Evolutionary conservation across 2,797 vertebrate genomes (phyloP).

Genomic region (Trichosurus vulpecula): DNA sequence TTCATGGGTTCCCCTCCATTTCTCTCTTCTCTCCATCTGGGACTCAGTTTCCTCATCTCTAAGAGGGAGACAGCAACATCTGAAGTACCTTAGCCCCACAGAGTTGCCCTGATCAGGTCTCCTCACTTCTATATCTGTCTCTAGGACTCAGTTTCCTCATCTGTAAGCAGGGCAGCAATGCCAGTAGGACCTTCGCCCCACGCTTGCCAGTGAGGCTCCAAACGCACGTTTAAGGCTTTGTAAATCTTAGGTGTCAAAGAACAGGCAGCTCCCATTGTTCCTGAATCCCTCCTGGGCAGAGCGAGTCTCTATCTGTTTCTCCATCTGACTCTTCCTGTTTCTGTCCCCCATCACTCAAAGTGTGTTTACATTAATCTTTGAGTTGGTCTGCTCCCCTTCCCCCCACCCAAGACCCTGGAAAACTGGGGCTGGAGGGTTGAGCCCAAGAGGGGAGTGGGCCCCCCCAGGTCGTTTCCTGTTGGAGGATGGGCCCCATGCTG

Average conservation of each 20-base stretch:
- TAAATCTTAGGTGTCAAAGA: not conserved
- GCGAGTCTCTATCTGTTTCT: not conserved
- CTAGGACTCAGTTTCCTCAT: no score
- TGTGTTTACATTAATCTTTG: not conserved
- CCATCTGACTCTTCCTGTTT: not conserved
- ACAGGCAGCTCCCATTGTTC: not conserved
- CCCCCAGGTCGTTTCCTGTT: not conserved
- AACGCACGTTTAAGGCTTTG: not conserved
- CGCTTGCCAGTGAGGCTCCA: no score
- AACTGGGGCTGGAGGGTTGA: not conserved
- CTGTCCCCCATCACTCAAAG: not conserved
- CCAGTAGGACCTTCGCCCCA: no score
- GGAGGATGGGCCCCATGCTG: constrained; percentile 46
- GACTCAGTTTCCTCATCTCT: no score
- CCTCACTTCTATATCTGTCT: no score
- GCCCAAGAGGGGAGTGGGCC: not conserved
- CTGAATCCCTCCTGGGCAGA: not conserved
- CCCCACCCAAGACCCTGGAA: not conserved
- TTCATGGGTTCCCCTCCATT: not conserved
- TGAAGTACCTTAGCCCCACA: no score
- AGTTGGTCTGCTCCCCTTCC: not conserved
- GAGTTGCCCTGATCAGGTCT: no score
- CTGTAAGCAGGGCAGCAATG: no score
- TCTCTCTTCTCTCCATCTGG: not conserved
- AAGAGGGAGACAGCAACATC: no score